Evolutionary conservation across 2,797 vertebrate species (phyloP).

Genomic region (Crenuchus spilurus): DNA sequence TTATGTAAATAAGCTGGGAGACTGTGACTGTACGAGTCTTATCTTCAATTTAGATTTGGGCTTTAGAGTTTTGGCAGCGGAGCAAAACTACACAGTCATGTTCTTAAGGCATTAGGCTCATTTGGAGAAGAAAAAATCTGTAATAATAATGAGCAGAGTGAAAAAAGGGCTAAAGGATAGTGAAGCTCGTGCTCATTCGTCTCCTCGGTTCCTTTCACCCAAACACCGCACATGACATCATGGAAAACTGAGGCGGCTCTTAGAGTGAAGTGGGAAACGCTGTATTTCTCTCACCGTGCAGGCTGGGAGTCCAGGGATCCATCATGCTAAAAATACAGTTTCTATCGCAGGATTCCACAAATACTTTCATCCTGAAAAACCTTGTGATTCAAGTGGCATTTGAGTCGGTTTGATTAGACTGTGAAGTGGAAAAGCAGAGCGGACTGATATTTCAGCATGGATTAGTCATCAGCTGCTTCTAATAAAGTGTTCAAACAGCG

Average conservation of each 20-base stretch:
- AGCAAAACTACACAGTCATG: constrained; percentile 39
- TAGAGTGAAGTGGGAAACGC: constrained; percentile 66
- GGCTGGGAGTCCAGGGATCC: constrained; percentile 78
- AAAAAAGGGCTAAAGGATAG: constrained; percentile 61
- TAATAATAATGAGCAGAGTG: constrained; percentile 16
- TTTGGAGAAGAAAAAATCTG: constrained; percentile 37
- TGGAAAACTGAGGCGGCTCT: constrained; percentile 75
- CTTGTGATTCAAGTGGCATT: constrained; percentile 89
- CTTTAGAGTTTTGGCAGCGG: constrained; percentile 49
- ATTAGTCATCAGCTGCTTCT: constrained; percentile 83
- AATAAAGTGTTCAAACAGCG: constrained; percentile 72
- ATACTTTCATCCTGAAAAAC: constrained; percentile 85
- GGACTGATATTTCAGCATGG: constrained; percentile 70
- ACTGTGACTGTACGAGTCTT: constrained; percentile 38
- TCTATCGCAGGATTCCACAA: constrained; percentile 87
- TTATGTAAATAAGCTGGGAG: constrained; percentile 24
- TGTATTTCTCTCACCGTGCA: constrained; percentile 65
- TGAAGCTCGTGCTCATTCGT: constrained; percentile 68
- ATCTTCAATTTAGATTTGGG: constrained; percentile 43
- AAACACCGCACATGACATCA: constrained; percentile 78
- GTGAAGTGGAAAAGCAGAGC: constrained; percentile 74
- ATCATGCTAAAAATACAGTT: constrained; percentile 93
- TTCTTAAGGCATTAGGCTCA: constrained; percentile 46
- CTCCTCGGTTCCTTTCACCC: constrained; percentile 69
- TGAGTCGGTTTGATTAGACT: constrained; percentile 78